phyloP scores from a whole-genome alignment of 2,888 invertebrate species.

The Marronus borbonicus region DNA sequence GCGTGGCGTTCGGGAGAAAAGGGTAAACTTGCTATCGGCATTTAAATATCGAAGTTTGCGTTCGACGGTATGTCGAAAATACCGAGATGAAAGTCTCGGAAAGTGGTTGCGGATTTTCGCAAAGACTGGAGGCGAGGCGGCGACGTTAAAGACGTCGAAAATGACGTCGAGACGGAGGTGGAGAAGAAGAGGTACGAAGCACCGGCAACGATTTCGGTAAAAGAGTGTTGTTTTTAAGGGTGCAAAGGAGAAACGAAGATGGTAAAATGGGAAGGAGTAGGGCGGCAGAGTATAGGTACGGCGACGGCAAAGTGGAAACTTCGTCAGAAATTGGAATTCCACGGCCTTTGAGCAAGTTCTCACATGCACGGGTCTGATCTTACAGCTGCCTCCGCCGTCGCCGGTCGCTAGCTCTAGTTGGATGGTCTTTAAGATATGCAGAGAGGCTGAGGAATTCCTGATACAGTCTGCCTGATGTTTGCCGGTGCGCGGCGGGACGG shows the following conservation, averaged over 20 bases:
- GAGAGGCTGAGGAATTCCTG: constrained; percentile 46
- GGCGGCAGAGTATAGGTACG: constrained; percentile 58
- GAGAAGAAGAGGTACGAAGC: neutral
- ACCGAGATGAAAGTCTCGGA: constrained; percentile 63
- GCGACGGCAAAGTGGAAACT: constrained; percentile 62
- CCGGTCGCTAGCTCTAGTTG: constrained; percentile 35
- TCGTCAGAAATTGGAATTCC: constrained; percentile 66
- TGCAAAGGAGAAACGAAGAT: neutral
- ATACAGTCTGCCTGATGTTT: constrained; percentile 35
- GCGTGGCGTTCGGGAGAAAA: neutral
- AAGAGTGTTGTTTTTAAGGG: constrained; percentile 11
- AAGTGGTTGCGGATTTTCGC: constrained; percentile 62
- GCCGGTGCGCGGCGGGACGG: constrained; percentile 1
- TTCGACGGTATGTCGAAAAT: constrained; percentile 61
- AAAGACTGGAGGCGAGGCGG: constrained; percentile 24
- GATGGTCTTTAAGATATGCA: constrained; percentile 60
- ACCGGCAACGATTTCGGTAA: neutral
- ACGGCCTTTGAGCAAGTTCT: constrained; percentile 63
- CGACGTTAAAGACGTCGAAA: constrained; percentile 26
- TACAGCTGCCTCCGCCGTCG: constrained; percentile 1
- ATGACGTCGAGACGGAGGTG: constrained; percentile 18
- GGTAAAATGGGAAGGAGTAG: neutral
- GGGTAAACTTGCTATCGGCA: constrained; percentile 56
- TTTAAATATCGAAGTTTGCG: constrained; percentile 57
- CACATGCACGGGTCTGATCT: constrained; percentile 56